Conservation (phyloP, 2,113 vertebrate species). For the Plotosus lineatus region DNA sequence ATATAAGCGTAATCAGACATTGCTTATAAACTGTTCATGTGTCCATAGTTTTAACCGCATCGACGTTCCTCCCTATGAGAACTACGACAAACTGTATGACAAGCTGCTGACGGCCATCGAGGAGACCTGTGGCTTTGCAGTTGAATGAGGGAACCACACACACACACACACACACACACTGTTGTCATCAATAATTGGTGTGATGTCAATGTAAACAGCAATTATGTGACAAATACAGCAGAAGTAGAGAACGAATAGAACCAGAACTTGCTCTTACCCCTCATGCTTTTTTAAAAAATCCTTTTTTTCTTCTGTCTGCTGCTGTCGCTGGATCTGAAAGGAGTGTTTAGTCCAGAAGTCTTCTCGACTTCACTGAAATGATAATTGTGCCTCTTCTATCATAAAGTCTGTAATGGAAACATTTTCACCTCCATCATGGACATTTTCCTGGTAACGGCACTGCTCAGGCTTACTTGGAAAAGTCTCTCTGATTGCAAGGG, state of each 20-base stretch:
- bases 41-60: conserved; percentile 91
- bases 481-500: too few species aligned
- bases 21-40: conserved; percentile 11
- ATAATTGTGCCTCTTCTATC: not conserved
- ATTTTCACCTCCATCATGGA: not conserved
- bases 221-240: not conserved
- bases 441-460: not conserved
- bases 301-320: conserved; percentile 12
- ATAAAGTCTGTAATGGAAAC: not conserved
- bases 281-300: not conserved
- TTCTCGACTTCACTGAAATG: not conserved
- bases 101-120: conserved; percentile 99
- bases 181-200: not conserved
- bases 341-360: not conserved
- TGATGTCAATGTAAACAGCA: not conserved
- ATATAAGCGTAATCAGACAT: not conserved
- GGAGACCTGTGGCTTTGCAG: conserved; percentile 97
- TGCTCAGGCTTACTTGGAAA: not conserved
- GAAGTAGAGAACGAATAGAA: not conserved
- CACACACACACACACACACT: not conserved
- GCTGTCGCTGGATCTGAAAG: not conserved
- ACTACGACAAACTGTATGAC: conserved; percentile 96
- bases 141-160: conserved; percentile 76
- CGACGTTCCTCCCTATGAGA: conserved; percentile 97
- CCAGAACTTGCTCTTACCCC: not conserved